Base-by-base conservation (phyloP, 2,797 vertebrate genomes). In the Antrozous pallidus region DNA sequence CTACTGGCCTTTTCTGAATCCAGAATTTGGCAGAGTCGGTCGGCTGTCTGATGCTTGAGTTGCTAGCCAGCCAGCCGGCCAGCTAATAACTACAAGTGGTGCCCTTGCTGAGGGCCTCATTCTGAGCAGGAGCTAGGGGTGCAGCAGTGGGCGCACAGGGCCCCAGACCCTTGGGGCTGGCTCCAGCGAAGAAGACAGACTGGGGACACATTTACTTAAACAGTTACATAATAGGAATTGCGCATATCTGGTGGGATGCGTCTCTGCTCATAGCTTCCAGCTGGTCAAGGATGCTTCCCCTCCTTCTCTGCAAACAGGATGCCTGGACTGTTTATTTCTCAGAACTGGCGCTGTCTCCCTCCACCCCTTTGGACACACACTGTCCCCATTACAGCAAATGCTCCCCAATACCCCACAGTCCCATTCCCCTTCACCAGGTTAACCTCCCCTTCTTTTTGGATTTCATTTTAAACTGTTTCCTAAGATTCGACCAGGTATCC, bases 1-100 rank as follows among this genome's bases (percentile, higher is more conserved):
- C 10, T 26, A 54, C 31, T 82, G 70, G 51, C 26, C n/a, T 94
- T 70, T 94, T 88, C 71, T 84, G 78, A 92, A 88, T 36, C 51
- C 45, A 11, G 26, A 89, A 61, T 90, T 49, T 70, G 49, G n/a
- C 65, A 69, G n/a, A 70, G 10, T 17, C 18, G 36, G 13, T 18
- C 16, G 28, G 61, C 70, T 58, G 38, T 75, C 49, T 73, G 81
- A 51, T 33, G 13, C 69, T 42, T 16, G 61, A 65, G 83, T 71
- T 33, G 47, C 49, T n/a, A 47, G 51, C 9, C 31, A 24, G 51
- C 14, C 5, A 12, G n/a, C 18, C 6, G 16, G 28, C 1, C 54
- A 3, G 51, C 5, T 31, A 1, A 47, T 24, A 69, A 67, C 36
- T 4, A 51, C 31, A 81, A 31, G 24, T 17, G 1, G 13, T 42